Evolutionary conservation across 2,113 vertebrate genomes (phyloP).

Genomic region (Oncorhynchus mykiss): DNA sequence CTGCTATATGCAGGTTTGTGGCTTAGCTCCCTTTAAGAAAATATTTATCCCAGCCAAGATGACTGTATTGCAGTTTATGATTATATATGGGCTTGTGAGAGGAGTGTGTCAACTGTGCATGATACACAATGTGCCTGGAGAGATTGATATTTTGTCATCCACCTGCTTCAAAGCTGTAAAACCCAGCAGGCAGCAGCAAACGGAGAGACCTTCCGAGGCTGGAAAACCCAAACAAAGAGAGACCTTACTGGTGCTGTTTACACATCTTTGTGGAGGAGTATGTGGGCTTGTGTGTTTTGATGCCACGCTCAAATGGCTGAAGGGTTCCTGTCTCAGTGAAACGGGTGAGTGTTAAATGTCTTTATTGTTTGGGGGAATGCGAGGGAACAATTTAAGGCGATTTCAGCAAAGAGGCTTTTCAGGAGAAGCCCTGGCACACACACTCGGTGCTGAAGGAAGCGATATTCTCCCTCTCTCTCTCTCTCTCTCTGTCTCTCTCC

Average conservation of each 20-base stretch:
- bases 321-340: constrained; percentile 63
- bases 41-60: constrained; percentile 43
- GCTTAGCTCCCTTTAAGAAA: constrained; percentile 53
- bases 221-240: constrained; percentile 87
- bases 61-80: constrained; percentile 65
- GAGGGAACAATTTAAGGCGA: constrained; percentile 64
- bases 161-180: constrained; percentile 80
- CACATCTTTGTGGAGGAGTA: constrained; percentile 76
- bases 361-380: constrained; percentile 53
- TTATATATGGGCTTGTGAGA: constrained; percentile 68
- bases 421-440: constrained; percentile 39
- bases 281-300: constrained; percentile 68
- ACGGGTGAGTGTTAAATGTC: constrained; percentile 72
- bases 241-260: constrained; percentile 84
- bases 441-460: constrained; percentile 40
- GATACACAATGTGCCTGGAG: constrained; percentile 74
- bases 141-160: constrained; percentile 83
- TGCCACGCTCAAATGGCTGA: constrained; percentile 63
- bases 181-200: constrained; percentile 70
- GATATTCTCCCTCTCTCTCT: constrained; percentile 26
- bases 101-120: constrained; percentile 70
- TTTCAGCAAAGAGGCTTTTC: constrained; percentile 39
- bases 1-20: constrained; percentile 48
- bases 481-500: constrained; percentile 26
- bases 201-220: constrained; percentile 69